Percentiles rank a stretch among this genome's conserved stretches.
Conservation (phyloP, 2,113 vertebrate genomes). For the Megaceryle torquata region DNA sequence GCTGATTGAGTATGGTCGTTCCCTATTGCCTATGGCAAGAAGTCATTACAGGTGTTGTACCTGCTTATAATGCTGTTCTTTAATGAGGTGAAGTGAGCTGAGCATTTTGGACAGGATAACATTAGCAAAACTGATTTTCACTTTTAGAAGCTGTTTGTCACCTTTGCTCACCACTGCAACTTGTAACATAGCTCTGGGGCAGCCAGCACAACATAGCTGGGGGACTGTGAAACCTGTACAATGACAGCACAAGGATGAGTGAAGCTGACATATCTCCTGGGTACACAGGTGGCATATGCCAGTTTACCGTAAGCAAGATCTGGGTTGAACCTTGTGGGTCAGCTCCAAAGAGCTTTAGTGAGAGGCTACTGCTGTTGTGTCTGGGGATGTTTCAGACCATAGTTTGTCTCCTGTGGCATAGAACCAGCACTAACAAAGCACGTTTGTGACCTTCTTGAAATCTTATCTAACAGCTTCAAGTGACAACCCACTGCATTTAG, state of each 20-base stretch:
- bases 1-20: not conserved
- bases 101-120: not conserved
- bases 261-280: not conserved
- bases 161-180: not conserved
- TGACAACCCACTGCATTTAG: too few species aligned
- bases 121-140: not conserved
- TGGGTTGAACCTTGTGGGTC: not conserved
- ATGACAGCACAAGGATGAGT: fast-evolving
- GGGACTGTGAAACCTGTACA: not conserved
- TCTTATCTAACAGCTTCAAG: not conserved
- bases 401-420: not conserved
- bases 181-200: not conserved
- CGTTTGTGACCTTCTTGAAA: not conserved
- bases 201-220: not conserved
- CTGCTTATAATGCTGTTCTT: not conserved
- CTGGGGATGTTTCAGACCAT: not conserved
- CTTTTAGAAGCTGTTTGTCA: not conserved
- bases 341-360: not conserved
- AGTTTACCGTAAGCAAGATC: fast-evolving
- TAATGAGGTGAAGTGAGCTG: not conserved
- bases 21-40: not conserved
- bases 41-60: not conserved
- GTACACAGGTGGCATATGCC: not conserved
- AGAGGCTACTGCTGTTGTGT: not conserved
- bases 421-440: not conserved